Percentiles rank a stretch among this genome's conserved stretches.
These are phyloP conservation scores for Drosophila nasuta DNA, from an alignment of 1,140 invertebrate genomes.

Conservation along the genomic window DNA sequence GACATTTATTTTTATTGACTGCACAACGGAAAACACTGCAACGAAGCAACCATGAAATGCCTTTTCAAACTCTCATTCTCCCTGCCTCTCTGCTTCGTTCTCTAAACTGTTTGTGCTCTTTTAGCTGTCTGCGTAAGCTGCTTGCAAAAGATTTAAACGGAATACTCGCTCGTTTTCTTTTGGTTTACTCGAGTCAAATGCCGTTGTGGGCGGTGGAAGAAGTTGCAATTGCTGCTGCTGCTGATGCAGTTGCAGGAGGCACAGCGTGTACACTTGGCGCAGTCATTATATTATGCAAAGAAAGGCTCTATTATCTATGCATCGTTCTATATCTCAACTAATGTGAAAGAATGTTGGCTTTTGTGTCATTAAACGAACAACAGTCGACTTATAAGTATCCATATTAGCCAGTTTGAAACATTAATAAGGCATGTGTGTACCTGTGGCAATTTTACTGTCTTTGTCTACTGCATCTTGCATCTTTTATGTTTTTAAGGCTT, in stretches of 20 bases:
- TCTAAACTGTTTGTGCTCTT: constrained; percentile 43
- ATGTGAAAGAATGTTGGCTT: neutral
- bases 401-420: too few species aligned
- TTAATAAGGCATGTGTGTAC: too few species aligned
- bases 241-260: neutral
- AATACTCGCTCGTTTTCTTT: constrained; percentile 21
- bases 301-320: constrained; percentile 26
- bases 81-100: too few species aligned
- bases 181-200: constrained; percentile 31
- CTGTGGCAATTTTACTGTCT: too few species aligned
- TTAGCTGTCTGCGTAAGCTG: constrained; percentile 50
- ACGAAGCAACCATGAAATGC: constrained; percentile 38
- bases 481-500: too few species aligned
- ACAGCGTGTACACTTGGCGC: neutral
- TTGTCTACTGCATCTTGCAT: too few species aligned
- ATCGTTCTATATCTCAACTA: neutral
- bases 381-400: neutral
- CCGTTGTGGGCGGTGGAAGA: too few species aligned
- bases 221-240: neutral
- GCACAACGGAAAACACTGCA: constrained; percentile 40
- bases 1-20: constrained; percentile 83
- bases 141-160: constrained; percentile 63
- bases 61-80: constrained; percentile 24
- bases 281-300: constrained; percentile 36
- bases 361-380: neutral